Evolutionary conservation across 2,888 invertebrate genomes (phyloP).

Genomic region (Acrocera orbiculus): DNA sequence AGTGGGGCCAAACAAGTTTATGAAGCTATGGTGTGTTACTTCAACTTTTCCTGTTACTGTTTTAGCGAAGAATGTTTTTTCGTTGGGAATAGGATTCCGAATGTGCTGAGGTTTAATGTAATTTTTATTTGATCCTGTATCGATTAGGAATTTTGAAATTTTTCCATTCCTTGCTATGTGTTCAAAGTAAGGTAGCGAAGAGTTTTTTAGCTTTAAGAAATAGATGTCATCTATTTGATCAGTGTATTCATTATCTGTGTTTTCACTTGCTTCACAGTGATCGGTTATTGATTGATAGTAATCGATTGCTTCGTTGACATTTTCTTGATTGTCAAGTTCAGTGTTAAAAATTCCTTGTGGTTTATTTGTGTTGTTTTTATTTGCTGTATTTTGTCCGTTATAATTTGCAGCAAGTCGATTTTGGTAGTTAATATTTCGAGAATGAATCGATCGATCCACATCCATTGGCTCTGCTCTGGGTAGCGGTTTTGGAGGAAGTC

Average conservation of each 20-base stretch:
- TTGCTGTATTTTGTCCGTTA: constrained; percentile 1
- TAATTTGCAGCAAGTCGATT: constrained; percentile 2
- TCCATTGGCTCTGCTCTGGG: constrained; percentile 11
- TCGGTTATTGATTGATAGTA: background rate
- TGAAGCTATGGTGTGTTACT: constrained; percentile 8
- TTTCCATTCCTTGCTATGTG: constrained; percentile 4
- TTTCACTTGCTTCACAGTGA: background rate
- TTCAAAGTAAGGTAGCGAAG: constrained; percentile 9
- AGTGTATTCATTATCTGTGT: background rate
- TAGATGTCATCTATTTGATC: constrained; percentile 2
- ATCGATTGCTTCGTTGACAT: background rate
- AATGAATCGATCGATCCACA: constrained; percentile 6
- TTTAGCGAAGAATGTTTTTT: constrained; percentile 7
- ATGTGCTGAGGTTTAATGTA: constrained; percentile 5
- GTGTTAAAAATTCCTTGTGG: constrained; percentile 3
- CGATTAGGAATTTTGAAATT: constrained; percentile 7
- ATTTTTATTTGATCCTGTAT: constrained; percentile 8
- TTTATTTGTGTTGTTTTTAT: no score
- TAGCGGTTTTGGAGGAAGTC: constrained; percentile 7
- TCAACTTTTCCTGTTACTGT: constrained; percentile 6
- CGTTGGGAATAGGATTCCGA: constrained; percentile 7
- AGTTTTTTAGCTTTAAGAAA: constrained; percentile 11
- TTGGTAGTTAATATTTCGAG: constrained; percentile 9
- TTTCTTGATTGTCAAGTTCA: background rate
- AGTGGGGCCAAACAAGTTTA: constrained; percentile 6